Evolutionary conservation across 37 sponge, comb jelly and placozoan species (phyloP).

Genomic region (Diacarnus erythraeanus): DNA sequence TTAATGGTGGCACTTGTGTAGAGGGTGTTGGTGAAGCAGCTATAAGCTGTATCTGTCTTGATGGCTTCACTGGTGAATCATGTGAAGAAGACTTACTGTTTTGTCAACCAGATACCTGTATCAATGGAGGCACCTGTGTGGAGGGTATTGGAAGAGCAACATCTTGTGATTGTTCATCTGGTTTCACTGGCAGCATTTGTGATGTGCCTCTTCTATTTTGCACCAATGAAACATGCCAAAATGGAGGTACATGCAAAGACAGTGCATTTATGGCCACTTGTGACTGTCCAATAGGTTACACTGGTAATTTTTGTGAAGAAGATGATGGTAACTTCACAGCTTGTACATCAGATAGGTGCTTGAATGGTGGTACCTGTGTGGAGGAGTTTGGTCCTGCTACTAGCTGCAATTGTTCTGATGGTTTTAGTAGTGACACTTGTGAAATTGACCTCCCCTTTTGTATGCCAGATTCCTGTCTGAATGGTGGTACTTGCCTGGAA

Average conservation of each 20-base stretch:
- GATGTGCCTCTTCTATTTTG: background rate
- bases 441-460: slow-evolving; percentile 55
- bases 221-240: too few species aligned
- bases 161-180: slow-evolving; percentile 41
- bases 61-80: slow-evolving; percentile 42
- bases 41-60: slow-evolving; percentile 29
- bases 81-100: slow-evolving; percentile 39
- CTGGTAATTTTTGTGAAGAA: slow-evolving; percentile 23
- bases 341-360: slow-evolving; percentile 5
- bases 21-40: slow-evolving; percentile 12
- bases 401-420: slow-evolving; percentile 51
- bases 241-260: slow-evolving; percentile 18
- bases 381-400: background rate
- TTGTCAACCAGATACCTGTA: slow-evolving; percentile 36
- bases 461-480: slow-evolving; percentile 30
- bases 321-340: background rate
- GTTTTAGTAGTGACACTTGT: slow-evolving; percentile 62
- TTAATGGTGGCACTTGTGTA: slow-evolving; percentile 61
- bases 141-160: slow-evolving; percentile 33
- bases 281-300: slow-evolving; percentile 6
- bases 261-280: background rate
- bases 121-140: slow-evolving; percentile 65
- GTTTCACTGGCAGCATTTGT: slow-evolving; percentile 35
- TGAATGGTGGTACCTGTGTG: slow-evolving; percentile 18
- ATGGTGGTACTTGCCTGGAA: slow-evolving; percentile 48